These are phyloP conservation scores for Drosophila nigromelanica DNA, from an alignment of 1,140 invertebrate species.

Conservation along the genomic window DNA sequence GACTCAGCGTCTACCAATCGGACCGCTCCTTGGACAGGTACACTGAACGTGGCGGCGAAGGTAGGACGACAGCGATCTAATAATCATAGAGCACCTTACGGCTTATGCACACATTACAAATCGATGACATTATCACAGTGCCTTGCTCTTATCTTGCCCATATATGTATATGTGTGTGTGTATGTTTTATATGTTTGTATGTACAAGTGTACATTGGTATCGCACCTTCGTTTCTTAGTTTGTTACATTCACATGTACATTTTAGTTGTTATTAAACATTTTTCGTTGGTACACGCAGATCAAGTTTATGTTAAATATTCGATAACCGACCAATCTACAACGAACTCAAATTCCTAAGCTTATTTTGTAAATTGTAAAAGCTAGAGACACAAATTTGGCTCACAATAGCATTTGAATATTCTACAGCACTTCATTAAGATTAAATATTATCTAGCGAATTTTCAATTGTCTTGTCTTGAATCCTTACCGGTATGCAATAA, in stretches of 20 bases:
- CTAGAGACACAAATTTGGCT: too few species aligned
- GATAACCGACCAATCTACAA: too few species aligned
- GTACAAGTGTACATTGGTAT: not conserved
- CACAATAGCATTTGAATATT: too few species aligned
- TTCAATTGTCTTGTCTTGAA: too few species aligned
- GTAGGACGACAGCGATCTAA: constrained; percentile 50
- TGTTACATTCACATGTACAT: not conserved
- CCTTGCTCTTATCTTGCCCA: constrained; percentile 19
- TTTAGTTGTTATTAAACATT: not conserved
- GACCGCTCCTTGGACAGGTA: constrained; percentile 82
- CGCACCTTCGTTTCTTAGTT: not conserved
- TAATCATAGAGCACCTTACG: constrained; percentile 15
- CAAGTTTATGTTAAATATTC: too few species aligned
- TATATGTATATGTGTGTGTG: not conserved
- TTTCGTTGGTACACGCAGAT: too few species aligned
- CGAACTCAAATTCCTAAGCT: too few species aligned
- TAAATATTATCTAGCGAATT: too few species aligned
- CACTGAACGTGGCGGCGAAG: constrained; percentile 78
- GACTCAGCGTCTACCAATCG: constrained; percentile 71
- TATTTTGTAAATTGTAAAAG: too few species aligned
- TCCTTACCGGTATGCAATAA: too few species aligned
- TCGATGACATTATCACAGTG: constrained; percentile 26
- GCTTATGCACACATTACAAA: constrained; percentile 4
- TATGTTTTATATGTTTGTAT: constrained; percentile 3
- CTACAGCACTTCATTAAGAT: too few species aligned